Base-by-base conservation (phyloP, 1,140 invertebrate genomes). In the Lethocerus indicus region DNA sequence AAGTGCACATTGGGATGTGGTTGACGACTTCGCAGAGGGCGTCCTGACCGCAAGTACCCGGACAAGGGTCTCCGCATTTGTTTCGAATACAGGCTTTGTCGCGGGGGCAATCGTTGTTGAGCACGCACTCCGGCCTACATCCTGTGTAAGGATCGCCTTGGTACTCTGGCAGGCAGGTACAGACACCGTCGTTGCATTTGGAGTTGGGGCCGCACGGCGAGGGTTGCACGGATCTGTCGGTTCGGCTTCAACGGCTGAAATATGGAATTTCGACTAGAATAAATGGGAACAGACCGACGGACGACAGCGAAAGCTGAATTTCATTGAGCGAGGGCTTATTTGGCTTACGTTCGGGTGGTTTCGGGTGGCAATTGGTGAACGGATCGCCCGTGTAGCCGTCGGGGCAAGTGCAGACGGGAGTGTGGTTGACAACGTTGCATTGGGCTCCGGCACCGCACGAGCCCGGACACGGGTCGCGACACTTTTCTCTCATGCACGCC, bases 401-500 rank as follows among this genome's bases (percentile, higher is more conserved):
- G 13, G 63, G 61, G 54, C 73, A 76, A 2, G 63, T 65, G 52
- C 75, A 78, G 47, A 66, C 58, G 29, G 74, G 70, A 12, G 60
- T 68, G 53, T 76, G 72, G 56, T 70, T 74, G n/a, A 71, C 56
- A n/a, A 72, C 67, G 53, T 54, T 63, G 56, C 74, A 77, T 2
- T 65, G 55, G 20, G 81, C 69, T 7, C 18, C 23, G 3, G 23
- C 73, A 41, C 81, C 82, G 63, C 81, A 85, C 14, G 78, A 75
- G 39, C 79, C 76, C 1, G 73, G 74, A 58, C 84, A 87, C 29
- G 83, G 83, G 66, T 86, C 76, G 55, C 71, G 70, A 58, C 83
- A 87, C 64, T 78, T 83, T 48, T 76, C 74, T 54, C 78, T 74
- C 14, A 79, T 69, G 54, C 81, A 85, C 25, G 78, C 76, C 50